These are phyloP conservation scores for Drosophila gaucha DNA, from an alignment of 2,888 invertebrate genomes.

Conservation along the genomic window DNA sequence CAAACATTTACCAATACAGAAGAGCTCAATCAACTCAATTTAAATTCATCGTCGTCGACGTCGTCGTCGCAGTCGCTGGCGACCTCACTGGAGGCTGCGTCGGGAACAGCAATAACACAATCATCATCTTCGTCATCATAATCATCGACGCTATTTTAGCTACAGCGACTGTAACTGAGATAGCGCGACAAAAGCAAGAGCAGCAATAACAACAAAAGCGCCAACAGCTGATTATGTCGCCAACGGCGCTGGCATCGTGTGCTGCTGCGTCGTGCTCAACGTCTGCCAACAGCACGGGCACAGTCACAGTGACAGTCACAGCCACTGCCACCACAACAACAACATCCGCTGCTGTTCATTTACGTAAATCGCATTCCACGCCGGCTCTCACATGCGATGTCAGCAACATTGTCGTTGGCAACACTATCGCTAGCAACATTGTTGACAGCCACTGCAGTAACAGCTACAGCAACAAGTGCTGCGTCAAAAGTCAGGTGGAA, in stretches of 20 bases:
- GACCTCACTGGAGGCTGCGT: constrained; percentile 60
- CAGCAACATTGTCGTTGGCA: constrained; percentile 7
- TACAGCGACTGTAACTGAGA: constrained; percentile 47
- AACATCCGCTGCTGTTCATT: constrained; percentile 30
- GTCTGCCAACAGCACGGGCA: constrained; percentile 30
- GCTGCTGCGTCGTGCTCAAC: constrained; percentile 30
- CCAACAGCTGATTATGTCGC: constrained; percentile 67
- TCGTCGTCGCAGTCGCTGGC: constrained; percentile 38
- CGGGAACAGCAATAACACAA: constrained; percentile 15
- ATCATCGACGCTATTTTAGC: constrained; percentile 27
- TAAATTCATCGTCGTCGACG: constrained; percentile 68
- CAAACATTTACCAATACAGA: constrained; percentile 79
- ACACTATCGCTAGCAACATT: constrained; percentile 25
- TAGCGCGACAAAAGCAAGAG: constrained; percentile 45
- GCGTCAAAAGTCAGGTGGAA: constrained; percentile 23
- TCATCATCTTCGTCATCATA: constrained; percentile 19
- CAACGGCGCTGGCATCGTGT: constrained; percentile 45
- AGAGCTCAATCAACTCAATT: constrained; percentile 80
- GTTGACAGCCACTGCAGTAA: constrained; percentile 27
- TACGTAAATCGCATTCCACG: constrained; percentile 74
- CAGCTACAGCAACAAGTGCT: constrained; percentile 23
- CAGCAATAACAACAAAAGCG: constrained; percentile 21
- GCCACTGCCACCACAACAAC: constrained; percentile 14
- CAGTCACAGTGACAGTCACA: constrained; percentile 21
- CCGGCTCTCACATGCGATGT: constrained; percentile 57